Evolutionary conservation across 2,797 vertebrate genomes (phyloP), one percentile per base, ranked within the genome.

Genomic region (Melanitta fusca): DNA sequence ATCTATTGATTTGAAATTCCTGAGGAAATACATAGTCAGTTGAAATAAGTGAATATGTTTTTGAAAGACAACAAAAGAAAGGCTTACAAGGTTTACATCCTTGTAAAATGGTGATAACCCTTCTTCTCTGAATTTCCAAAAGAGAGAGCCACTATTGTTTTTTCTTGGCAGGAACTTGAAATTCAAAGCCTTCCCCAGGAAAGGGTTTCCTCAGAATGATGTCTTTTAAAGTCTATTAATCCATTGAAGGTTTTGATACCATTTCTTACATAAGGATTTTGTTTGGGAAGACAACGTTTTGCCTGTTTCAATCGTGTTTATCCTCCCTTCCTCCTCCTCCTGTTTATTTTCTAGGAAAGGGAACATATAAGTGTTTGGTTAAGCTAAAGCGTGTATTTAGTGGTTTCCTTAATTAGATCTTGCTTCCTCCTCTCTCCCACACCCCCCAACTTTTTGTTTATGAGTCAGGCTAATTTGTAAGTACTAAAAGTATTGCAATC

Each of bases 321-420:
- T 49, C 32, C 28, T 95, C 25, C 39, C 5, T 2, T 75, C 56
- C 32, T 53, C 58, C 85, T 69, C 80, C 64, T 19, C 85, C 27
- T 75, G 20, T 27, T 36, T 7, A 1, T 68, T 92, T 95, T 87
- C 80, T 81, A 83, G 82, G 78, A 75, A 84, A 94, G 85, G 70
- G 45, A 92, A 56, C 24, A 13, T 80, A 0, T 1, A 69, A 85
- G 28, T 14, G 5, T 66, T 71, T 62, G 43, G 65, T 91, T 89
- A 51, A 85, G 28, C 91, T 80, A 65, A 92, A 88, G 20, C 39
- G 80, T 80, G 16, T 81, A 4, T 91, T 83, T 84, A 74, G 66
- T 93, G 82, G 73, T 91, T 97, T 93, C 80, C 85, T 85, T 75
- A 88, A 69, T 88, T 89, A 80, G 57, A 19, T 43, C 61, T 95